Evolutionary conservation across 2,888 invertebrate species (phyloP).

Genomic region (Rotaria macrura): DNA sequence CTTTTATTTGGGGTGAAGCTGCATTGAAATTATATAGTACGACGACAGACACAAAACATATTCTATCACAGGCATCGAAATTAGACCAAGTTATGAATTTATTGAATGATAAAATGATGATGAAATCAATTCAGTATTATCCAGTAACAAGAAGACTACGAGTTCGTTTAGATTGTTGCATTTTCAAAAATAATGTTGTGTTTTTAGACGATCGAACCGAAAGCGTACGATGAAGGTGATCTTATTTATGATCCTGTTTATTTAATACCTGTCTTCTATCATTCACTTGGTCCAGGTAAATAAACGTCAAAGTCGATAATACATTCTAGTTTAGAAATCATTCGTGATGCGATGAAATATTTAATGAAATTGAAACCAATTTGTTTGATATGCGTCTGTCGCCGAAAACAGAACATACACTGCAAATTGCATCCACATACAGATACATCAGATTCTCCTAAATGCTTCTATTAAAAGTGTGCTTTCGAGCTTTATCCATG

Average conservation of each 20-base stretch:
- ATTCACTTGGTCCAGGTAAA: not conserved
- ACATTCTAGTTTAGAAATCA: too few relatives aligned
- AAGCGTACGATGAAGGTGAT: not conserved
- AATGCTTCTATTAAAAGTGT: too few relatives aligned
- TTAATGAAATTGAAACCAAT: too few relatives aligned
- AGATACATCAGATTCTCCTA: too few relatives aligned
- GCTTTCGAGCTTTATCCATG: too few relatives aligned
- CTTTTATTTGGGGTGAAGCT: slow-evolving; percentile 1
- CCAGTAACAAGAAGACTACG: not conserved
- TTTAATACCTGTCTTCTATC: slow-evolving; percentile 1
- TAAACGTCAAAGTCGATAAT: too few relatives aligned
- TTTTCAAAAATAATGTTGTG: not conserved
- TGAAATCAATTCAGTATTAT: not conserved
- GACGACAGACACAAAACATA: not conserved
- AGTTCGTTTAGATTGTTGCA: not conserved
- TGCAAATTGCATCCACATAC: too few relatives aligned
- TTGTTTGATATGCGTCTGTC: too few relatives aligned
- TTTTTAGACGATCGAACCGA: not conserved
- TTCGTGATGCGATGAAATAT: too few relatives aligned
- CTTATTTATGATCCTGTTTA: not conserved
- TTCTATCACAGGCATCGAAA: not conserved
- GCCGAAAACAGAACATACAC: too few relatives aligned
- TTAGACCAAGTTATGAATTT: not conserved
- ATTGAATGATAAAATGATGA: not conserved
- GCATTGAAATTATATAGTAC: slow-evolving; percentile 2